Evolutionary conservation across 2,797 vertebrate genomes (phyloP).

Genomic region (Cygnus olor): DNA sequence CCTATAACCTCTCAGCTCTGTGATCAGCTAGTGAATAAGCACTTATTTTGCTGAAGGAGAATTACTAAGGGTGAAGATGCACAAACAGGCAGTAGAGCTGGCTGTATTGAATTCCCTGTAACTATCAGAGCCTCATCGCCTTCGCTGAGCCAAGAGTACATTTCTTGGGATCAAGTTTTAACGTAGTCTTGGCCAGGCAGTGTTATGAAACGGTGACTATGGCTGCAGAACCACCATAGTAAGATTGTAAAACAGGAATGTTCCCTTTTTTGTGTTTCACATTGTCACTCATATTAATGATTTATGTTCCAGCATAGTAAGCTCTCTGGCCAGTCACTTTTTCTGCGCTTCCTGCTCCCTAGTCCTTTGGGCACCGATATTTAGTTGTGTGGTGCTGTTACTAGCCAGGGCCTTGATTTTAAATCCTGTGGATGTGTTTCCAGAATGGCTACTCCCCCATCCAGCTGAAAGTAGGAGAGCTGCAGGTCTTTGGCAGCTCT

Average conservation of each 20-base stretch:
- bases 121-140: background rate
- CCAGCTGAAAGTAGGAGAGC: slow-evolving; percentile 23
- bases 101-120: background rate
- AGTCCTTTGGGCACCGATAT: background rate
- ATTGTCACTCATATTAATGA: background rate
- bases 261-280: slow-evolving; percentile 1
- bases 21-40: background rate
- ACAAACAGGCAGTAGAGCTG: slow-evolving; percentile 16
- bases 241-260: background rate
- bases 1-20: background rate
- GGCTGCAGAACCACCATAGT: background rate
- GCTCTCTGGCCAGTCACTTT: background rate
- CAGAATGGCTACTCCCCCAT: background rate
- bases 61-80: background rate
- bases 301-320: background rate
- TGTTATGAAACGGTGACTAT: background rate
- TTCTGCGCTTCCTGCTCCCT: background rate
- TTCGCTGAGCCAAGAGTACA: background rate
- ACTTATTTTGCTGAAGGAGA: background rate
- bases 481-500: slow-evolving; percentile 39
- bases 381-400: background rate
- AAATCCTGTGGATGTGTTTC: background rate
- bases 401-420: background rate
- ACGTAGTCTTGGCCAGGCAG: background rate
- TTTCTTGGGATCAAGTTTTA: slow-evolving; percentile 1